Conservation (phyloP, 35 echinoderm and acorn worm genomes). For the Amphiura filiformis region DNA sequence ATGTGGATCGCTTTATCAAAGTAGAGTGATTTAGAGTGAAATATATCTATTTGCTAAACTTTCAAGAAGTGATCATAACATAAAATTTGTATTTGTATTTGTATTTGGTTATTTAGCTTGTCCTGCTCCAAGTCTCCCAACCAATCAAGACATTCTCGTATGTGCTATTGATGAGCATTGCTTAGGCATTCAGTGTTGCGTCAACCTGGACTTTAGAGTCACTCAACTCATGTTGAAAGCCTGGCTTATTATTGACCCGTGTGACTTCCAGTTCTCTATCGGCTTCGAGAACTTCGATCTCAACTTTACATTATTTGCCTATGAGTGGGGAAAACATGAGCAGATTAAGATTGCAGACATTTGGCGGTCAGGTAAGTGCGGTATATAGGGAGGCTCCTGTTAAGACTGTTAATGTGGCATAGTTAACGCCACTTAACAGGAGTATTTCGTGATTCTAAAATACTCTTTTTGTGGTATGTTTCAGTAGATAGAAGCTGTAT, state of each 20-base stretch:
- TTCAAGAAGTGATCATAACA: no score
- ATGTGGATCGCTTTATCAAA: no score
- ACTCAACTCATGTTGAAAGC: constrained; percentile 13
- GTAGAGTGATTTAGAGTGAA: no score
- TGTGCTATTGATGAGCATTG: constrained; percentile 13
- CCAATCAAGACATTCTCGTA: neutral
- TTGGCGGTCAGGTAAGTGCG: constrained; percentile 3
- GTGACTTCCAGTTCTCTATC: neutral
- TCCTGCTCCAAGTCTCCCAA: constrained; percentile 3
- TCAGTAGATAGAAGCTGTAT: no score
- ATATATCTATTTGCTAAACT: no score
- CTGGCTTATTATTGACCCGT: constrained; percentile 6
- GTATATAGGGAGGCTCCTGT: no score
- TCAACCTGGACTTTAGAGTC: constrained; percentile 1
- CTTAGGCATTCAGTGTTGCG: constrained; percentile 25
- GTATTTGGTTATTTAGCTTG: neutral
- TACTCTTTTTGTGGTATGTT: no score
- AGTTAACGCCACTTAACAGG: no score
- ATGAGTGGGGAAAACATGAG: constrained; percentile 10
- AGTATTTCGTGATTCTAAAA: no score
- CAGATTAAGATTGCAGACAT: neutral
- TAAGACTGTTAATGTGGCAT: no score
- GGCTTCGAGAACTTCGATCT: constrained; percentile 11
- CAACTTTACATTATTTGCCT: constrained; percentile 15
- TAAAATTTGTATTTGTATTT: no score